phyloP scores from a whole-genome alignment of 2,113 vertebrate genomes.

The Ptilorrhoa leucosticta region DNA sequence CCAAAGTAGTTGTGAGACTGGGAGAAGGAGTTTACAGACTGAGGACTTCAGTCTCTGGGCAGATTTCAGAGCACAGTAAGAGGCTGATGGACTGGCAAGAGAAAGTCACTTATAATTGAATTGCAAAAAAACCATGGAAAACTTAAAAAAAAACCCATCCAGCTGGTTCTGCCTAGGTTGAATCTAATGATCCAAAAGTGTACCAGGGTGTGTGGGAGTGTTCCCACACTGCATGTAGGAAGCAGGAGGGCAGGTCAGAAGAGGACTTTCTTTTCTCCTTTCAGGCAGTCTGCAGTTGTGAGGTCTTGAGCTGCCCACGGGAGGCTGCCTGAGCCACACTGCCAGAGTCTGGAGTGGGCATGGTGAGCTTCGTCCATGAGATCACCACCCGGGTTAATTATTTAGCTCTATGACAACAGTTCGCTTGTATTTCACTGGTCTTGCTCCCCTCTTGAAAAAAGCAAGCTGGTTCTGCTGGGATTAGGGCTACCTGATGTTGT shows the following conservation, averaged over 20 bases:
- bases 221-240: not conserved
- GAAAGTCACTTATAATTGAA: not conserved
- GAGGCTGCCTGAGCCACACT: not conserved
- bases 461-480: not conserved
- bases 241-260: not conserved
- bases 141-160: not conserved
- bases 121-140: not conserved
- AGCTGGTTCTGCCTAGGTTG: not conserved
- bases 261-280: not conserved
- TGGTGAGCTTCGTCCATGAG: accelerated
- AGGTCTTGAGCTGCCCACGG: not conserved
- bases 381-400: not conserved
- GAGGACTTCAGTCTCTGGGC: not conserved
- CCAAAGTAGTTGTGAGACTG: not conserved
- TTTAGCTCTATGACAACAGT: not conserved
- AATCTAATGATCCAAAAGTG: not conserved
- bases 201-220: not conserved
- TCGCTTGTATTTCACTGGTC: not conserved
- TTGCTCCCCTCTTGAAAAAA: not conserved
- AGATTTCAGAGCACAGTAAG: not conserved
- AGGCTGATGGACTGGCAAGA: not conserved
- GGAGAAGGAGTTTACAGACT: not conserved
- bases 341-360: accelerated
- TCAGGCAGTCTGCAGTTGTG: not conserved
- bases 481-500: not conserved